These are phyloP conservation scores for Andrena bucephala DNA, from an alignment of 2,888 invertebrate genomes.

Conservation along the genomic window DNA sequence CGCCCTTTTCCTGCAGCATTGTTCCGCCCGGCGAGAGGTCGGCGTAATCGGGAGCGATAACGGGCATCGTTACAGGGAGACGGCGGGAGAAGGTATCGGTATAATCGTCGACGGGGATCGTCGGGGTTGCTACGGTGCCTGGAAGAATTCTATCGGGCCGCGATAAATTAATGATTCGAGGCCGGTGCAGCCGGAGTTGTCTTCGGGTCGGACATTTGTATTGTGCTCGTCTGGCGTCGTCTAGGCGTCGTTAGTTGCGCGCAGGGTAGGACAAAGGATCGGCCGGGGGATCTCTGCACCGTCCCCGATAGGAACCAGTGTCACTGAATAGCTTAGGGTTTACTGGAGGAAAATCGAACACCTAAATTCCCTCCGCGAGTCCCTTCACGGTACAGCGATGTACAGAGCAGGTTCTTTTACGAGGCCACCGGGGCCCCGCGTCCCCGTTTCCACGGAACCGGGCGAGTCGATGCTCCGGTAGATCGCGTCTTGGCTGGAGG, in stretches of 20 bases:
- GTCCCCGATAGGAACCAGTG: too few relatives aligned
- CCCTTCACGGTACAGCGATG: background rate
- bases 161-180: too few relatives aligned
- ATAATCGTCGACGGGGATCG: slow-evolving; percentile 18
- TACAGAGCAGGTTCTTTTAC: background rate
- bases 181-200: too few relatives aligned
- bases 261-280: too few relatives aligned
- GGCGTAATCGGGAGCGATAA: slow-evolving; percentile 54
- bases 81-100: background rate
- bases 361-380: too few relatives aligned
- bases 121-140: background rate
- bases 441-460: slow-evolving; percentile 6
- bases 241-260: too few relatives aligned
- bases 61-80: slow-evolving; percentile 53
- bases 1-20: slow-evolving; percentile 40
- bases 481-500: background rate
- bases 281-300: too few relatives aligned
- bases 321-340: too few relatives aligned
- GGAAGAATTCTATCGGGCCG: slow-evolving; percentile 10
- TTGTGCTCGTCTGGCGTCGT: too few relatives aligned
- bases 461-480: background rate
- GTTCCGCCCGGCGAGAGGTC: slow-evolving; percentile 44
- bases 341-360: background rate
- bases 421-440: background rate
- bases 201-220: too few relatives aligned